Conservation (phyloP, 2,113 vertebrate species). For the Holacanthus passer region DNA sequence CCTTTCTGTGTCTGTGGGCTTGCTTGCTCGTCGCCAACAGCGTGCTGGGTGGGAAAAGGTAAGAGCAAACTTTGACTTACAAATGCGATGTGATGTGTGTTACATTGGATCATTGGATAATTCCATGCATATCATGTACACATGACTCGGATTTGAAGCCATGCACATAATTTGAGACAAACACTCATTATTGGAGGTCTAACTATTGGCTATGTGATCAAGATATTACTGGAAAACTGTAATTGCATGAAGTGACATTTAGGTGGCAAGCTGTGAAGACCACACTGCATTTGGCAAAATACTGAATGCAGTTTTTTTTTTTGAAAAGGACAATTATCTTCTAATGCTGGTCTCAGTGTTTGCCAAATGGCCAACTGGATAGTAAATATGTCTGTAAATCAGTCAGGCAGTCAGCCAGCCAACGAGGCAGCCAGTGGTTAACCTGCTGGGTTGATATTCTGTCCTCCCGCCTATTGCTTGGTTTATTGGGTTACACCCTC, state of each 20-base stretch:
- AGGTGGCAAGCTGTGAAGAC: not conserved
- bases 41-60: slow-evolving; percentile 91
- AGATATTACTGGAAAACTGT: not conserved
- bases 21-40: slow-evolving; percentile 88
- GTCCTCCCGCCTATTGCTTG: slow-evolving; percentile 24
- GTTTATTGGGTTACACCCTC: slow-evolving; percentile 43
- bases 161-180: not conserved
- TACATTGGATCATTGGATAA: not conserved
- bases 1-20: slow-evolving; percentile 90
- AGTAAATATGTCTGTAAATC: slow-evolving; percentile 41
- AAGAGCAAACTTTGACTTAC: slow-evolving; percentile 64
- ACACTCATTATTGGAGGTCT: not conserved
- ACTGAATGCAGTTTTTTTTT: slow-evolving; percentile 49
- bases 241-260: not conserved
- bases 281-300: slow-evolving; percentile 21
- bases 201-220: slow-evolving; percentile 18
- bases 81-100: slow-evolving; percentile 4
- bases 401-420: slow-evolving; percentile 20
- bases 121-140: not conserved
- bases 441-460: slow-evolving; percentile 32
- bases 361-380: slow-evolving; percentile 26
- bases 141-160: not conserved
- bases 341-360: slow-evolving; percentile 32
- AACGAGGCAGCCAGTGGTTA: slow-evolving; percentile 15
- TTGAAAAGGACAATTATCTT: slow-evolving; percentile 59